Evolutionary conservation across 2,888 invertebrate genomes (phyloP), one percentile per base, ranked within the genome.

Genomic region (Terebella lapidaria): DNA sequence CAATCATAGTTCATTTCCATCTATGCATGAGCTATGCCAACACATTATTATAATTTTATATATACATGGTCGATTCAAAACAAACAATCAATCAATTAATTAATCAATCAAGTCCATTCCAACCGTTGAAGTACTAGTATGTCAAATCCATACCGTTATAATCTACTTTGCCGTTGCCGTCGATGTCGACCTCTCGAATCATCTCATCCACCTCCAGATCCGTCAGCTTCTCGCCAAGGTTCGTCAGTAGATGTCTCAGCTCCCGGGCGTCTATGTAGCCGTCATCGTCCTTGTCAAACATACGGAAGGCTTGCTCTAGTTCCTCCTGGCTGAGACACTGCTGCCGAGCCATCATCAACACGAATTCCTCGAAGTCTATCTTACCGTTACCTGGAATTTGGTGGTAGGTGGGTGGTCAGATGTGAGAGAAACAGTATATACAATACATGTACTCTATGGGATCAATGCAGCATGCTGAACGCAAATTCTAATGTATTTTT

Each of bases 291-390:
- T 59, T 62, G 58, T 64, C 64, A 24, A 64, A 64, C 61, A 63
- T 63, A 24, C 60, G 22, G 54, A 61, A 62, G 18, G 61, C 59
- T 45, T 66, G 66, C 45, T 65, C 60, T 18, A 66, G 56, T 58
- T 66, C 66, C 46, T 65, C 64, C 2, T 59, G 62, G 3, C 66
- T 60, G 20, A 66, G 60, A 30, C 62, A 54, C 30, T 66, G 66
- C 30, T 66, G 66, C 24, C 60, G 53, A 5, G 66, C 64, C 67
- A 67, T 67, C 67, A 67, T 67, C 46, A 60, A 56, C 5, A 67
- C 66, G 57, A 67, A 67, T 52, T 67, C 67, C 25, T 67, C 59
- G 30, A 67, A 67, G 58, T 67, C 67, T n/a, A 67, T 67, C 27
- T 57, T 65, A 1, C 67, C 67, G 54, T 67, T 67, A 42, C 67